A percentile compares a stretch with the other conserved stretches of the same genome.
phyloP scores from a whole-genome alignment of 2,113 vertebrate genomes.

The Mohoua ochrocephala region DNA sequence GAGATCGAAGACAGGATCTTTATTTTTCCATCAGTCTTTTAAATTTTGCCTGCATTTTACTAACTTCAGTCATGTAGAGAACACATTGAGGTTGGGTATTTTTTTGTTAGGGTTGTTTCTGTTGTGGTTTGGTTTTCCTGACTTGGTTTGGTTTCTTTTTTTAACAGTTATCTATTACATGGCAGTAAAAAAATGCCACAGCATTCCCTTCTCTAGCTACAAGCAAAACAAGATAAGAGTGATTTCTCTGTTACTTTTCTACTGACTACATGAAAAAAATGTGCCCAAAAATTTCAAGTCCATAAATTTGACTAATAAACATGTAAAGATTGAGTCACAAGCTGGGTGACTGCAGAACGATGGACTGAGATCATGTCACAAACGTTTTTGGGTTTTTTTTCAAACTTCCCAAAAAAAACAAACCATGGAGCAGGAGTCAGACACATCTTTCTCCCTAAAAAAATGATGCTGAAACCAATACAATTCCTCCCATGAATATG shows the following conservation, averaged over 20 bases:
- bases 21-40: neutral
- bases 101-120: neutral
- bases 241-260: neutral
- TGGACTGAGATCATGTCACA: neutral
- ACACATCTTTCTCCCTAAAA: neutral
- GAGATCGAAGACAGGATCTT: neutral
- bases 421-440: neutral
- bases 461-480: neutral
- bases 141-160: neutral
- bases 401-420: neutral
- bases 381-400: neutral
- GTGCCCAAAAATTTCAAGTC: neutral
- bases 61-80: neutral
- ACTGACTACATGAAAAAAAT: neutral
- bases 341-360: rapidly evolving
- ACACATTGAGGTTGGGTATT: rapidly evolving
- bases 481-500: neutral
- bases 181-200: neutral
- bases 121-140: neutral
- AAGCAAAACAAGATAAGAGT: neutral
- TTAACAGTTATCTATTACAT: neutral
- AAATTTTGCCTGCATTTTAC: neutral
- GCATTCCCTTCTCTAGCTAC: neutral
- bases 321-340: neutral
- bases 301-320: neutral